Percentiles rank a stretch among this genome's conserved stretches.
Conservation (phyloP, 1,140 invertebrate genomes). For the Forficula auricularia region DNA sequence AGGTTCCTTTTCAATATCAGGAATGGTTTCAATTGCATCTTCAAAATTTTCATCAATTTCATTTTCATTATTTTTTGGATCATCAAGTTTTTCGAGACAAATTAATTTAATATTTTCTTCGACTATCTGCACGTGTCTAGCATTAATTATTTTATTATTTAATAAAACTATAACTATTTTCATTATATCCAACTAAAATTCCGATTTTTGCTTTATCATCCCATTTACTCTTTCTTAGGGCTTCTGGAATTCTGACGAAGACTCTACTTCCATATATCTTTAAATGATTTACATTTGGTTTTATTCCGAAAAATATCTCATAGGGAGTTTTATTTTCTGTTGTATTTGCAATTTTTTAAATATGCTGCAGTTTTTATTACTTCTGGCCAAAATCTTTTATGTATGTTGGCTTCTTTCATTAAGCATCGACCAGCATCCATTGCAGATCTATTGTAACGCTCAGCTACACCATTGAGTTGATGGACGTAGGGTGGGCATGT, state of each 20-base stretch:
- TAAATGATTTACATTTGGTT: constrained; percentile 16
- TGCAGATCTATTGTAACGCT: no score
- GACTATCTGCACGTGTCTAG: constrained; percentile 15
- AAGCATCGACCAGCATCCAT: constrained; percentile 3
- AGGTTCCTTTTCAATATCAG: no score
- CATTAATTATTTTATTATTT: constrained; percentile 14
- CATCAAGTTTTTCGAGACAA: no score
- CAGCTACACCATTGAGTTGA: no score
- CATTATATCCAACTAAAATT: constrained; percentile 13
- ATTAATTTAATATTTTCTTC: constrained; percentile 5
- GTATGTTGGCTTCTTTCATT: constrained; percentile 14
- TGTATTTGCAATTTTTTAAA: constrained; percentile 20
- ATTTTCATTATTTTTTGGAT: no score
- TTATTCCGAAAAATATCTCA: constrained; percentile 16
- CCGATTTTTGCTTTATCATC: constrained; percentile 14
- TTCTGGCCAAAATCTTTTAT: constrained; percentile 22
- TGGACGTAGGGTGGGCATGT: no score
- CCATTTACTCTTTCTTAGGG: constrained; percentile 10
- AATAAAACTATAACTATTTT: constrained; percentile 14
- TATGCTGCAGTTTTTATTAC: constrained; percentile 16
- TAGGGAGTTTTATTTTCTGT: constrained; percentile 15
- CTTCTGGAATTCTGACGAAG: constrained; percentile 12
- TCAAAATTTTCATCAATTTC: no score
- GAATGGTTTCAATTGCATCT: no score
- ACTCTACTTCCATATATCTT: constrained; percentile 15